phyloP scores from a whole-genome alignment of 2,888 invertebrate genomes.

The Rhabditoides inermis region DNA sequence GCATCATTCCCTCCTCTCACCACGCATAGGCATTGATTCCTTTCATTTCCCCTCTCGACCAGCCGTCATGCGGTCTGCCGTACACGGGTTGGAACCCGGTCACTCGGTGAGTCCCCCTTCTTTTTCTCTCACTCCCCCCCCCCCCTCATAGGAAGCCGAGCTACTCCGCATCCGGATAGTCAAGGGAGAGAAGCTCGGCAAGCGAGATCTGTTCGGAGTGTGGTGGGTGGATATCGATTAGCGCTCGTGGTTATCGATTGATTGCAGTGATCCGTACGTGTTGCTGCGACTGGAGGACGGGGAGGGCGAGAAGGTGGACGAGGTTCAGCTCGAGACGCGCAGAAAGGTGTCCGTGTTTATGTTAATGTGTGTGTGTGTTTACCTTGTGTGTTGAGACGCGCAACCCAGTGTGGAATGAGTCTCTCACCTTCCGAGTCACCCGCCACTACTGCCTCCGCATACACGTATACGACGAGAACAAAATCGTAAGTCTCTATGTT shows the following conservation, averaged over 20 bases:
- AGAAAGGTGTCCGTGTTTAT: no score
- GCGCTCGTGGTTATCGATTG: slow-evolving; percentile 77
- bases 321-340: slow-evolving; percentile 87
- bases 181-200: slow-evolving; percentile 81
- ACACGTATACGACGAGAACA: slow-evolving; percentile 68
- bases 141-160: slow-evolving; percentile 88
- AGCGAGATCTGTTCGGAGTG: slow-evolving; percentile 98
- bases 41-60: no score
- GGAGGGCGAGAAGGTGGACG: slow-evolving; percentile 62
- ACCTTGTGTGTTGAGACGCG: slow-evolving; percentile 67
- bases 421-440: slow-evolving; percentile 71
- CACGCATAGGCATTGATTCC: no score
- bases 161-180: slow-evolving; percentile 75
- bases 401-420: slow-evolving; percentile 94
- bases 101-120: no score
- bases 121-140: no score
- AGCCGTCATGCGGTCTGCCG: no score
- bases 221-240: slow-evolving; percentile 93
- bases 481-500: slow-evolving; percentile 63
- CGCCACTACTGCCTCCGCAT: slow-evolving; percentile 18
- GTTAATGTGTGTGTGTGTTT: background rate
- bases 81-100: no score
- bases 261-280: no score
- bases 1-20: no score
- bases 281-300: slow-evolving; percentile 62